Conservation (phyloP, 2,113 vertebrate species). For the Patagioenas fasciata region DNA sequence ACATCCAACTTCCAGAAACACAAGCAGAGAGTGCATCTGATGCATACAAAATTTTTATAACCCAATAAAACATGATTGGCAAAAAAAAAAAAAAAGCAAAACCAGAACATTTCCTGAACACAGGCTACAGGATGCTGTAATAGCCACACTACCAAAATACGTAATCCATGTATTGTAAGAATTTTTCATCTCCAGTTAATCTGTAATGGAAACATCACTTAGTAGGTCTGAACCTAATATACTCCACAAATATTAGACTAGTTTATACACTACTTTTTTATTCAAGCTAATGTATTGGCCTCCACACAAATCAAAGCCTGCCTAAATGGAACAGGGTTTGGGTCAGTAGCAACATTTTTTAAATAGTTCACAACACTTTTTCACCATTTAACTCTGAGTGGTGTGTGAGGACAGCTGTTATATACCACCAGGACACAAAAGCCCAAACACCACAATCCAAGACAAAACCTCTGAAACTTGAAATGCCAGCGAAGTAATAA, state of each 20-base stretch:
- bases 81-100: background rate
- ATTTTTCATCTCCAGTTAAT: background rate
- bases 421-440: background rate
- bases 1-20: background rate
- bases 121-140: background rate
- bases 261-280: background rate
- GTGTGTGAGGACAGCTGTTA: accelerated
- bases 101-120: background rate
- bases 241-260: background rate
- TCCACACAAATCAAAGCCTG: background rate
- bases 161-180: background rate
- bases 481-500: background rate
- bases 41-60: background rate
- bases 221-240: background rate
- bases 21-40: background rate
- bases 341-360: background rate
- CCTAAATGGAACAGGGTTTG: background rate
- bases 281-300: background rate
- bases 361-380: background rate
- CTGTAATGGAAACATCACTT: background rate
- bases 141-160: background rate
- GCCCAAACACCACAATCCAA: background rate
- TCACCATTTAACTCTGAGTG: background rate
- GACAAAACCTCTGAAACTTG: background rate
- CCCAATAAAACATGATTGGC: background rate